A percentile compares a stretch with the other conserved stretches of the same genome.
phyloP scores from a whole-genome alignment of 2,888 invertebrate genomes.

The Perizoma affinitatum region DNA sequence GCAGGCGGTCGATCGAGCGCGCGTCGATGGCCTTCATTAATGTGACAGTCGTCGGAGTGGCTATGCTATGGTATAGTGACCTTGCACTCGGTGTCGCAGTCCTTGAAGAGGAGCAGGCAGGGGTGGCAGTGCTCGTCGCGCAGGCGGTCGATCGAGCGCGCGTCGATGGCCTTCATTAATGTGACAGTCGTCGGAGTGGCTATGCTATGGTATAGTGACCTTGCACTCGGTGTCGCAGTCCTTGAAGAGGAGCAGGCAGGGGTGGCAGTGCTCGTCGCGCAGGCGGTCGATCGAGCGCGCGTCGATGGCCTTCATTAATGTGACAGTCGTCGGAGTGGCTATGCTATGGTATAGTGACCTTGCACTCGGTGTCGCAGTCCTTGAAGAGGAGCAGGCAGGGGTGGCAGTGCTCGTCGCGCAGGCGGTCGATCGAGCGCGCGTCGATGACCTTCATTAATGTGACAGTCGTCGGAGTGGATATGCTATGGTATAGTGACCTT shows the following conservation, averaged over 20 bases:
- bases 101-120: slow-evolving; percentile 93
- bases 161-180: not conserved
- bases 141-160: slow-evolving; percentile 91
- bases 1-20: slow-evolving; percentile 92
- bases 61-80: not conserved
- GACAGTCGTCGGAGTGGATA: not conserved
- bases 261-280: slow-evolving; percentile 94
- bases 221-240: slow-evolving; percentile 90
- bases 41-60: not conserved
- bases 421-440: slow-evolving; percentile 89
- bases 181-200: not conserved
- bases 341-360: not conserved
- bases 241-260: slow-evolving; percentile 93
- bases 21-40: not conserved
- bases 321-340: not conserved
- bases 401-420: slow-evolving; percentile 94
- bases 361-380: slow-evolving; percentile 90
- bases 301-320: not conserved
- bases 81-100: slow-evolving; percentile 89
- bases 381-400: slow-evolving; percentile 94
- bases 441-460: not conserved
- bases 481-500: slow-evolving; percentile 52
- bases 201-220: not conserved
- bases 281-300: slow-evolving; percentile 91
- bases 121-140: slow-evolving; percentile 94